These are phyloP conservation scores for Hyperoodon ampullatus DNA, from an alignment of 2,113 vertebrate genomes.

Conservation along the genomic window DNA sequence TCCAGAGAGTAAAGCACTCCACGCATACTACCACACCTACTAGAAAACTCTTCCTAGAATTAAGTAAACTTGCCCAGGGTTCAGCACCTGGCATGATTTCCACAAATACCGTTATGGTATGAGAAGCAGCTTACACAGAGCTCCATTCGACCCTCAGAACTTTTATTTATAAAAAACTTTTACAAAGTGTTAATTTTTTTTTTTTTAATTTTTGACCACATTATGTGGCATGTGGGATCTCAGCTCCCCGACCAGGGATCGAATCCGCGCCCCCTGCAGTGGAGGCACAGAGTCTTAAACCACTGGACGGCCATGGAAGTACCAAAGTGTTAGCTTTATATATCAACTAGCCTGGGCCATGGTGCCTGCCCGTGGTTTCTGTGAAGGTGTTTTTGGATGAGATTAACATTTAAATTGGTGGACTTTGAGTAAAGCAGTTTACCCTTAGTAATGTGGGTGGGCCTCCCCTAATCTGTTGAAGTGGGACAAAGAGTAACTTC, in stretches of 20 bases:
- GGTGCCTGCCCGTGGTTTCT: neutral
- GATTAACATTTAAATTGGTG: neutral
- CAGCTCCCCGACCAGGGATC: no score
- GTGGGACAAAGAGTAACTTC: neutral
- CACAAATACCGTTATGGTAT: neutral
- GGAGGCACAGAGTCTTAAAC: no score
- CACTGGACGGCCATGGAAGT: no score
- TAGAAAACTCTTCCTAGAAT: neutral
- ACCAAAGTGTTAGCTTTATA: neutral
- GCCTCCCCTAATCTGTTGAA: neutral
- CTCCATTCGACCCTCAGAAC: neutral
- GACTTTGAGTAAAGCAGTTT: neutral
- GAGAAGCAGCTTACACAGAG: neutral
- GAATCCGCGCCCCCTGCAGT: no score
- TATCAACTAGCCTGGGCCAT: neutral
- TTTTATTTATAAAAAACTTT: neutral
- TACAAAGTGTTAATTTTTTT: neutral
- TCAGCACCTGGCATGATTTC: neutral
- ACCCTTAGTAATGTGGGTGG: neutral
- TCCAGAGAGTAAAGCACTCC: neutral
- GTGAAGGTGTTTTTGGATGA: neutral
- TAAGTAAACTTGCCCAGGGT: neutral
- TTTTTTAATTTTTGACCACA: no score
- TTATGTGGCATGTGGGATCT: no score
- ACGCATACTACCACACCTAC: neutral